phyloP scores from a whole-genome alignment of 2,888 invertebrate genomes.

The Clusia tigrina region DNA sequence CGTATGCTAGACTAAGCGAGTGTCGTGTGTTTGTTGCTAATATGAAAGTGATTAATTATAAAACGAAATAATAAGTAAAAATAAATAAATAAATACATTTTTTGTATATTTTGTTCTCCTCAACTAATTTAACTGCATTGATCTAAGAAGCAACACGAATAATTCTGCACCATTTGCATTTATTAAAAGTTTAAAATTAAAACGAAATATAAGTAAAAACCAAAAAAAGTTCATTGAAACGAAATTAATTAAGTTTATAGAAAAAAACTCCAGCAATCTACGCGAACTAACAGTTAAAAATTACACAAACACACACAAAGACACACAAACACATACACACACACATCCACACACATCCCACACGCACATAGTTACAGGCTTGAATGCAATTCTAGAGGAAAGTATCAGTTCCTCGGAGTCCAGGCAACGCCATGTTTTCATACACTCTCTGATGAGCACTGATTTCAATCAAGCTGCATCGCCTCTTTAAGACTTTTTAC shows the following conservation, averaged over 20 bases:
- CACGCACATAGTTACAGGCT: no score
- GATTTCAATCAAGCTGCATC: no score
- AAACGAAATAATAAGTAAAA: neutral
- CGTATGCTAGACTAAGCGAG: no score
- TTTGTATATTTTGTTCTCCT: neutral
- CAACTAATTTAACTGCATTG: neutral
- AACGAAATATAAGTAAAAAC: no score
- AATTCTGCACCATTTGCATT: constrained; percentile 14
- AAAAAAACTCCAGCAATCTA: neutral
- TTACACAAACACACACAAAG: neutral
- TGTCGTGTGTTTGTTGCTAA: neutral
- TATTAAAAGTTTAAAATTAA: constrained; percentile 10
- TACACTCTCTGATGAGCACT: no score
- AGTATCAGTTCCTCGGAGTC: no score
- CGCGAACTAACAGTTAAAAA: neutral
- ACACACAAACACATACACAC: constrained; percentile 8
- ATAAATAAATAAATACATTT: neutral
- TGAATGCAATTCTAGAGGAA: no score
- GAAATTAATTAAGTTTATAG: neutral
- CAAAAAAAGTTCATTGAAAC: neutral
- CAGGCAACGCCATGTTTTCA: no score
- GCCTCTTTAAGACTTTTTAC: no score
- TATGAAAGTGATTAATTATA: neutral
- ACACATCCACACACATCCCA: no score
- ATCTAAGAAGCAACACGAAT: neutral